Evolutionary conservation across 1,140 invertebrate species (phyloP).

Genomic region (Diorhabda sublineata): DNA sequence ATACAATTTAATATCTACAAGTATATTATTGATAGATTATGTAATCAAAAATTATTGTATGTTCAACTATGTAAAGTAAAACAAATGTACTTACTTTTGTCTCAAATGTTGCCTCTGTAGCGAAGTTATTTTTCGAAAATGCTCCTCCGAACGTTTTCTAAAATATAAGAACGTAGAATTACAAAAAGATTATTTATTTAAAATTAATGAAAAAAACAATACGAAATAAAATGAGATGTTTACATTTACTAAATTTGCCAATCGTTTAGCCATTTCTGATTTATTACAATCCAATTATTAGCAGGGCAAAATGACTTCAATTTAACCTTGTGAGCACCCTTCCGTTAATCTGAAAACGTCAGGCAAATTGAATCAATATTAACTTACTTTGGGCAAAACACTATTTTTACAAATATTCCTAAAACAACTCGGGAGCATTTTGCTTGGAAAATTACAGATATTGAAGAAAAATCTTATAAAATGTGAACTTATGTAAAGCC

Average conservation of each 20-base stretch:
- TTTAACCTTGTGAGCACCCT: slow-evolving; percentile 11
- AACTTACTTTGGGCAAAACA: slow-evolving; percentile 31
- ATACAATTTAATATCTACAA: too few relatives aligned
- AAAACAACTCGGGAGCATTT: slow-evolving; percentile 35
- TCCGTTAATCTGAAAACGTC: slow-evolving; percentile 7
- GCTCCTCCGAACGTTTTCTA: slow-evolving; percentile 32
- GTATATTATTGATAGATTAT: too few relatives aligned
- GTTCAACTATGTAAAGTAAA: slow-evolving; percentile 1
- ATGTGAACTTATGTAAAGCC: neutral
- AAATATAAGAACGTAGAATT: slow-evolving; percentile 23
- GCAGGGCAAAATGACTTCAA: slow-evolving; percentile 18
- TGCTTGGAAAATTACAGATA: neutral
- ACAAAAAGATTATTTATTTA: neutral
- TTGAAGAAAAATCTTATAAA: neutral
- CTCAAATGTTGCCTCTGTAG: slow-evolving; percentile 68
- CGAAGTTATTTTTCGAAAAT: slow-evolving; percentile 56
- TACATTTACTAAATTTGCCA: slow-evolving; percentile 29
- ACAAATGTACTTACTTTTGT: slow-evolving; percentile 54
- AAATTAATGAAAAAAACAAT: neutral
- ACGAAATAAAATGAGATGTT: slow-evolving; percentile 8
- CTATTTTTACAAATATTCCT: slow-evolving; percentile 30
- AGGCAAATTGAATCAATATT: slow-evolving; percentile 19
- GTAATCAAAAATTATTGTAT: neutral
- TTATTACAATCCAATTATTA: slow-evolving; percentile 9
- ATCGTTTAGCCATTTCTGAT: slow-evolving; percentile 29